A percentile compares a stretch with the other conserved stretches of the same genome.
phyloP scores from a whole-genome alignment of 2,888 invertebrate genomes.

The Cephus nigrinus region DNA sequence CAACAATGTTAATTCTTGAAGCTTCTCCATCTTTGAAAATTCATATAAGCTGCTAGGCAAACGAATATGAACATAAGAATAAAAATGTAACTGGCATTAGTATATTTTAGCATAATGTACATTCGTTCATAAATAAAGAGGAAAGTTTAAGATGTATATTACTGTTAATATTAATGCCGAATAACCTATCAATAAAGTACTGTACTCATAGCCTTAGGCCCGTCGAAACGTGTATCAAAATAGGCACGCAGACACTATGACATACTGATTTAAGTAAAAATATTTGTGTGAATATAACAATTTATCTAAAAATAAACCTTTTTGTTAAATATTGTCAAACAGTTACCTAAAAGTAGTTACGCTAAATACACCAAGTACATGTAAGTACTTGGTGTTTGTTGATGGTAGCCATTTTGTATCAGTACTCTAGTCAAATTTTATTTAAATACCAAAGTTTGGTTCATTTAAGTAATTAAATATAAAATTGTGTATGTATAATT shows the following conservation, averaged over 20 bases:
- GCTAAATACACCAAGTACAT: background rate
- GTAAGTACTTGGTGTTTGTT: constrained; percentile 6
- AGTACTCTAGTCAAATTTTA: constrained; percentile 25
- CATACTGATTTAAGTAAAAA: constrained; percentile 1
- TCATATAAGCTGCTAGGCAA: background rate
- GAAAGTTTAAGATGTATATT: background rate
- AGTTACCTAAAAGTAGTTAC: background rate
- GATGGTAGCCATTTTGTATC: constrained; percentile 32
- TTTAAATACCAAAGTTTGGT: background rate
- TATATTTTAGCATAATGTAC: background rate
- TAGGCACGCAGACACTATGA: background rate
- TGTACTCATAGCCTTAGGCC: constrained; percentile 47
- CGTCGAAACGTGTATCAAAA: constrained; percentile 36
- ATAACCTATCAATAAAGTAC: background rate
- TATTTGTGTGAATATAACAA: background rate
- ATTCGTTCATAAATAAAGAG: background rate
- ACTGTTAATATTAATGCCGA: background rate
- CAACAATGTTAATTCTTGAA: background rate
- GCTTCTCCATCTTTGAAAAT: background rate
- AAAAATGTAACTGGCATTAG: background rate
- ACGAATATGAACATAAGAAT: background rate
- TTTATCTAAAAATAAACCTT: background rate
- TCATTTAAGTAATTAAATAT: background rate
- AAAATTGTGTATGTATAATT: constrained; percentile 1
- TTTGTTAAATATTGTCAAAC: background rate